These are phyloP conservation scores for Plotosus lineatus DNA, from an alignment of 2,113 vertebrate genomes.

Conservation along the genomic window DNA sequence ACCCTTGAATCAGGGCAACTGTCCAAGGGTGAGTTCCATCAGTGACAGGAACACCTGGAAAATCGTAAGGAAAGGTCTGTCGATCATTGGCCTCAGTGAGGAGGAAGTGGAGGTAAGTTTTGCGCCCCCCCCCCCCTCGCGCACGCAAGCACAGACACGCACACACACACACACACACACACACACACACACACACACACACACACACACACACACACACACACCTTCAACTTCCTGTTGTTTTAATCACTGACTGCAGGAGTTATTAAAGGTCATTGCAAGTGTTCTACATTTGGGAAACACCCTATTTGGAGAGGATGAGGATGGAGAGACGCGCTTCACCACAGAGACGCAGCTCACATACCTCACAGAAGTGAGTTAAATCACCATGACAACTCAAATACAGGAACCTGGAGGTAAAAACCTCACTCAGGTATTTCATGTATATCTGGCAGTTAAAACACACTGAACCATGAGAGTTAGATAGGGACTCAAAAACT, in stretches of 20 bases:
- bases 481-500: not conserved
- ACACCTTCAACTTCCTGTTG: no score
- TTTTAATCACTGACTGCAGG: conserved; percentile 67
- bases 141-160: not conserved
- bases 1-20: conserved; percentile 82
- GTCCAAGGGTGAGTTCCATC: conserved; percentile 92
- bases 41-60: conserved; percentile 96
- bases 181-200: not conserved
- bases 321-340: conserved; percentile 84
- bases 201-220: not conserved
- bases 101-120: conserved; percentile 91
- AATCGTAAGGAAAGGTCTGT: conserved; percentile 82
- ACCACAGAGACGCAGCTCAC: conserved; percentile 87
- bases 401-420: not conserved
- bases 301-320: conserved; percentile 86
- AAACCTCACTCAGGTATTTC: not conserved
- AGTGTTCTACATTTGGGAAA: conserved; percentile 94
- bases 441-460: not conserved
- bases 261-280: conserved; percentile 86
- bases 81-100: conserved; percentile 84
- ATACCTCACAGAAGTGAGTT: conserved; percentile 81
- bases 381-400: not conserved
- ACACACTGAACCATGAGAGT: not conserved
- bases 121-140: no score
- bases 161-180: not conserved